Conservation (phyloP, 2,888 invertebrate genomes). For the Aspidiotus rigidus region DNA sequence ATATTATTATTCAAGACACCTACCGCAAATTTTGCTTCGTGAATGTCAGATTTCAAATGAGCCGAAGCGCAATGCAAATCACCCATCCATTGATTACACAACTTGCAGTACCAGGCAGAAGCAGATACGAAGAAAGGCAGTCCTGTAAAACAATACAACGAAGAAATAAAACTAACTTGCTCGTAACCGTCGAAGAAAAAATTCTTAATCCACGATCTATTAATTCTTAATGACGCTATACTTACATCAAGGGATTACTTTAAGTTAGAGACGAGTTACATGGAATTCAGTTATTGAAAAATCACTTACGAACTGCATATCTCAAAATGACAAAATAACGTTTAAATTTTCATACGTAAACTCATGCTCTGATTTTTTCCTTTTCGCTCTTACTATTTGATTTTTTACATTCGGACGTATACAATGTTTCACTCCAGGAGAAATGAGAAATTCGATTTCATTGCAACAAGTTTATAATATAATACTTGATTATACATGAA, state of each 20-base stretch:
- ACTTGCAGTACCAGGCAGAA: slow-evolving; percentile 80
- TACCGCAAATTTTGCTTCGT: slow-evolving; percentile 72
- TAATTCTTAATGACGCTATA: not conserved
- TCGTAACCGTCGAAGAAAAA: slow-evolving; percentile 1
- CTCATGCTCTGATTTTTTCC: too few relatives aligned
- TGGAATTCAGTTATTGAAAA: too few relatives aligned
- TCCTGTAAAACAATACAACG: slow-evolving; percentile 47
- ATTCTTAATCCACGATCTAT: slow-evolving; percentile 1
- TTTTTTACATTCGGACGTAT: too few relatives aligned
- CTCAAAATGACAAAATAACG: too few relatives aligned
- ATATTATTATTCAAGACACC: not conserved
- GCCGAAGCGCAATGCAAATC: slow-evolving; percentile 79
- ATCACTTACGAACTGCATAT: too few relatives aligned
- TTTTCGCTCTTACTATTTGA: too few relatives aligned
- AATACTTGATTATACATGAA: not conserved
- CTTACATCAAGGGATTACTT: too few relatives aligned
- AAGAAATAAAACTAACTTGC: not conserved
- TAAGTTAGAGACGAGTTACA: too few relatives aligned
- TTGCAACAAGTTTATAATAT: not conserved
- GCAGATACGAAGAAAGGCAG: slow-evolving; percentile 79
- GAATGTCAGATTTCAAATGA: slow-evolving; percentile 69
- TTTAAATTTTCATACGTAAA: too few relatives aligned
- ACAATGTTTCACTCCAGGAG: too few relatives aligned
- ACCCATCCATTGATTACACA: slow-evolving; percentile 79
- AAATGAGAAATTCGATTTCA: not conserved